Evolutionary conservation across 2,888 invertebrate genomes (phyloP).

Genomic region (Heliconius ethilla): DNA sequence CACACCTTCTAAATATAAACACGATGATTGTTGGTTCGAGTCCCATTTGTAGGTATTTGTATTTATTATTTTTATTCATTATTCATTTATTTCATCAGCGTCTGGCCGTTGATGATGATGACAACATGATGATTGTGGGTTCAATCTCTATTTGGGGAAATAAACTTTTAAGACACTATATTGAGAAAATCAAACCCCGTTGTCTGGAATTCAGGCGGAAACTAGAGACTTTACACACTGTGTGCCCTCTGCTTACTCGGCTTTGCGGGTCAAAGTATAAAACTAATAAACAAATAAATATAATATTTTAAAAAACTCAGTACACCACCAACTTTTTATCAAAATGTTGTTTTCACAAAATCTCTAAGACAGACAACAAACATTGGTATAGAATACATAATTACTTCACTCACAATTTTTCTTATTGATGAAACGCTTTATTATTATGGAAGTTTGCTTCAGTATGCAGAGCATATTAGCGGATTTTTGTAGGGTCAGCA

Average conservation of each 20-base stretch:
- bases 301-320: constrained; percentile 31
- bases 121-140: no score
- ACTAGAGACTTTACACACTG: no score
- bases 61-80: no score
- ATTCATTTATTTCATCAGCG: no score
- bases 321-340: constrained; percentile 44
- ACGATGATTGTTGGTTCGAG: neutral
- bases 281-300: no score
- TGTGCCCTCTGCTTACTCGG: no score
- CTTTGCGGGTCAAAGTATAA: no score
- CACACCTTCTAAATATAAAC: neutral
- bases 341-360: constrained; percentile 51
- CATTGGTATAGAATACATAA: constrained; percentile 57
- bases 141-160: no score
- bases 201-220: no score
- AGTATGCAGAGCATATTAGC: constrained; percentile 41
- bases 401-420: constrained; percentile 53
- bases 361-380: constrained; percentile 55
- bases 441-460: constrained; percentile 45
- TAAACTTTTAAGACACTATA: no score
- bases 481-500: constrained; percentile 27
- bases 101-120: no score
- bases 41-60: neutral
- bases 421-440: constrained; percentile 52
- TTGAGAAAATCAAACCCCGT: no score